phyloP scores from a whole-genome alignment of 2,797 vertebrate genomes.

The Acrocephalus scirpaceus region DNA sequence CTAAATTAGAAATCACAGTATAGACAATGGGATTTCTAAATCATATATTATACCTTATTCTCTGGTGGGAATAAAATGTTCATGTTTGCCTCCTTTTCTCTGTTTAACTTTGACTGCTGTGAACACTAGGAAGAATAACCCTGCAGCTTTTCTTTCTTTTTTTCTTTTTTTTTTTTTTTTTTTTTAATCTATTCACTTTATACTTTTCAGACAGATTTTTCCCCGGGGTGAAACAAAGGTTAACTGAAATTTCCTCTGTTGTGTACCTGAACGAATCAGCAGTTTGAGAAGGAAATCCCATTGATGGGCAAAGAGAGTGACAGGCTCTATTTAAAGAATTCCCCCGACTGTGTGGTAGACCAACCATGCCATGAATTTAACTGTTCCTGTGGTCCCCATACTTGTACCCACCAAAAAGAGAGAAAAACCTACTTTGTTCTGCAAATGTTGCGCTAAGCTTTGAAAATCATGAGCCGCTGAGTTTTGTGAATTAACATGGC shows the following conservation, averaged over 20 bases:
- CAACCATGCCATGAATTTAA: constrained; percentile 86
- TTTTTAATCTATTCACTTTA: constrained; percentile 83
- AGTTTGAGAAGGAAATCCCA: constrained; percentile 86
- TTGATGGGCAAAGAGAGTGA: constrained; percentile 84
- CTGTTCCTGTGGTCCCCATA: constrained; percentile 84
- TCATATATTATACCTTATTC: constrained; percentile 72
- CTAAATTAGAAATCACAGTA: constrained; percentile 66
- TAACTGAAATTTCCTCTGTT: constrained; percentile 87
- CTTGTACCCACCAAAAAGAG: constrained; percentile 79
- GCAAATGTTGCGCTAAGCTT: constrained; percentile 76
- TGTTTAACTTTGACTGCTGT: constrained; percentile 76
- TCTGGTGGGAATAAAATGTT: constrained; percentile 71
- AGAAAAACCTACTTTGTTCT: constrained; percentile 82
- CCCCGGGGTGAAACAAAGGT: constrained; percentile 86
- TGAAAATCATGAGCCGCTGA: constrained; percentile 78
- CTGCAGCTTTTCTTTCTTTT: constrained; percentile 75
- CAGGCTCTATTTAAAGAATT: constrained; percentile 87
- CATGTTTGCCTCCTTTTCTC: constrained; percentile 65
- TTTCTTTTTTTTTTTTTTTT: constrained; percentile 45
- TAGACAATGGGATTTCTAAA: constrained; percentile 57
- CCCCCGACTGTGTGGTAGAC: constrained; percentile 83
- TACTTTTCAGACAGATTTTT: constrained; percentile 83
- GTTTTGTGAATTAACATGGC: constrained; percentile 75
- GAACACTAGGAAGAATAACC: constrained; percentile 74
- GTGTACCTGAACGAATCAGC: constrained; percentile 87